phyloP scores from a whole-genome alignment of 2,888 invertebrate genomes.

The Hirtodrosophila histrioides region DNA sequence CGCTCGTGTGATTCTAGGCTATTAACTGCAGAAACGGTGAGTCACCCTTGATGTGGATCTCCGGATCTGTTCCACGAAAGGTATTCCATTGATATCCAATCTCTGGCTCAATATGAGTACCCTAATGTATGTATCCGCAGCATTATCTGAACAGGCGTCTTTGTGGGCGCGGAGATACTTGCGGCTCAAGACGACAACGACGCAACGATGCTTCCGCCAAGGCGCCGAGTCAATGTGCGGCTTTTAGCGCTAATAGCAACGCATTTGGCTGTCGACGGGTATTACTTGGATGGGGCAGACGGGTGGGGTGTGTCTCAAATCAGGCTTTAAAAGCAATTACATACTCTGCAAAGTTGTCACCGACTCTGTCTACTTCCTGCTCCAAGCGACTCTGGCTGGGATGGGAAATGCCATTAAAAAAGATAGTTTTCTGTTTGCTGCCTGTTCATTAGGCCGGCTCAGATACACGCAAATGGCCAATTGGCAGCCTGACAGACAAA shows the following conservation, averaged over 20 bases:
- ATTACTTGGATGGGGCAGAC: constrained; percentile 4
- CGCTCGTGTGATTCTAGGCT: too few relatives aligned
- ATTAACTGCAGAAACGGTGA: too few relatives aligned
- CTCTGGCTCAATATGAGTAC: constrained; percentile 1
- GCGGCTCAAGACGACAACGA: constrained; percentile 18
- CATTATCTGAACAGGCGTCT: constrained; percentile 9
- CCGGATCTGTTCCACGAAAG: too few relatives aligned
- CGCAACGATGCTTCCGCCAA: constrained; percentile 60
- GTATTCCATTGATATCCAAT: too few relatives aligned
- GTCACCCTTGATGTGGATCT: background rate
- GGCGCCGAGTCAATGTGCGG: constrained; percentile 44
- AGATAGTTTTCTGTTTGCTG: constrained; percentile 23
- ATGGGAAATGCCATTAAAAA: constrained; percentile 48
- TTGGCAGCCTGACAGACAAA: background rate
- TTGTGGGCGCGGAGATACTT: constrained; percentile 27
- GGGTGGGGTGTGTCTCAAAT: constrained; percentile 57
- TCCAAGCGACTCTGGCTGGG: constrained; percentile 48
- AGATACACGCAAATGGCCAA: constrained; percentile 6
- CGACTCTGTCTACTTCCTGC: constrained; percentile 59
- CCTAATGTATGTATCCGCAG: background rate
- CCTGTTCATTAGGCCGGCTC: constrained; percentile 37
- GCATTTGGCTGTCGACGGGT: constrained; percentile 12
- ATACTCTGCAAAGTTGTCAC: constrained; percentile 65
- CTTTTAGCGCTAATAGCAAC: constrained; percentile 67
- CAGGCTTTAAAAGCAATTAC: constrained; percentile 73